Percentiles rank a stretch among this genome's conserved stretches.
Evolutionary conservation across 2,113 vertebrate species (phyloP).

Genomic region (Chelonoidis abingdonii): DNA sequence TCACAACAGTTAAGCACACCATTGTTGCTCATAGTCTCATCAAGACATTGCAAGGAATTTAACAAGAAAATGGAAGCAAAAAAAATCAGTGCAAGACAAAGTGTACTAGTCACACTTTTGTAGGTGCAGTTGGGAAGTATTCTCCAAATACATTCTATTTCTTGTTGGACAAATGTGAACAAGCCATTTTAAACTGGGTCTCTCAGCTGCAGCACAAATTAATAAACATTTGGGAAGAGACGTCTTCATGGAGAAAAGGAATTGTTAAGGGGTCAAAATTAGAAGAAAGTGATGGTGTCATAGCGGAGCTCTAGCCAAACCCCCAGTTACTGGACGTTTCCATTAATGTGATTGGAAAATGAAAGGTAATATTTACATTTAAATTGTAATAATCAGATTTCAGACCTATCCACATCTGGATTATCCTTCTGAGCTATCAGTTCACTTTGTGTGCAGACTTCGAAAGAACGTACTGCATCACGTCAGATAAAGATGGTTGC

Average conservation of each 20-base stretch:
- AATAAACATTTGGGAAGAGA: too few relatives aligned
- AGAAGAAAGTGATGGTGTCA: neutral
- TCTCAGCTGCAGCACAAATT: too few relatives aligned
- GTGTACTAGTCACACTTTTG: neutral
- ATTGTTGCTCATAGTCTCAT: fast-evolving
- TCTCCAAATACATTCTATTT: neutral
- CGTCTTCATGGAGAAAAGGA: neutral
- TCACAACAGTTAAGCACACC: neutral
- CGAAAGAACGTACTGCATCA: neutral
- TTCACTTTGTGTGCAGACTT: neutral
- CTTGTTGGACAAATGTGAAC: neutral
- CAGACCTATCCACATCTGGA: neutral
- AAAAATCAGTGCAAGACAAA: neutral
- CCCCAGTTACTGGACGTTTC: neutral
- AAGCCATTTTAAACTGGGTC: neutral
- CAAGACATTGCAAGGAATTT: neutral
- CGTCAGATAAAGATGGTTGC: neutral
- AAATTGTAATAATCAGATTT: too few relatives aligned
- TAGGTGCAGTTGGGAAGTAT: neutral
- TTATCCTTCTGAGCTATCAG: neutral
- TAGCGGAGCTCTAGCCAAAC: neutral
- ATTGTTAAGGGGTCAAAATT: fast-evolving
- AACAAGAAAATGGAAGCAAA: neutral
- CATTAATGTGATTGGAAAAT: neutral
- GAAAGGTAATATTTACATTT: fast-evolving